These are phyloP conservation scores for Drosophila obscura DNA, from an alignment of 1,140 invertebrate genomes.

Conservation along the genomic window DNA sequence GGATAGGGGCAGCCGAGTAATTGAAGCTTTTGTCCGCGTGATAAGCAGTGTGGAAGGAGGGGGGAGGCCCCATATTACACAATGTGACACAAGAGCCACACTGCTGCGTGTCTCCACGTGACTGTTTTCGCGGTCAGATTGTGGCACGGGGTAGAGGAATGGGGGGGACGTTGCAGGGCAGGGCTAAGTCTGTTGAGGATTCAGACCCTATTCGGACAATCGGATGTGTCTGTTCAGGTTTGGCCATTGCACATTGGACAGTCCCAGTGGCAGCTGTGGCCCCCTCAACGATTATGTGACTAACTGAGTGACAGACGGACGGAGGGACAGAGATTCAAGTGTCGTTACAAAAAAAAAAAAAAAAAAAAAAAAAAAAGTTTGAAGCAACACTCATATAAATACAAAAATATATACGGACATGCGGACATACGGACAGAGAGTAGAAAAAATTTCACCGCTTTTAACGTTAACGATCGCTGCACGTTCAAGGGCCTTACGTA, in stretches of 20 bases:
- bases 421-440: constrained; percentile 26
- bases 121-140: not conserved
- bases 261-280: constrained; percentile 32
- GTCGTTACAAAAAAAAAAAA: constrained; percentile 59
- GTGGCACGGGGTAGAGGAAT: no score
- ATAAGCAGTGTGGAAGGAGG: constrained; percentile 7
- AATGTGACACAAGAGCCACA: not conserved
- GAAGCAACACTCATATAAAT: not conserved
- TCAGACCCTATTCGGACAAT: no score
- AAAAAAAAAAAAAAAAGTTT: constrained; percentile 21
- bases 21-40: constrained; percentile 13
- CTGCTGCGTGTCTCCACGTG: constrained; percentile 21
- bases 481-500: constrained; percentile 79
- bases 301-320: constrained; percentile 46
- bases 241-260: not conserved
- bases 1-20: not conserved
- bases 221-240: not conserved
- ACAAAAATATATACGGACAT: not conserved
- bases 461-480: constrained; percentile 70
- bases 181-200: not conserved
- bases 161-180: not conserved
- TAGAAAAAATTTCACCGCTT: constrained; percentile 66
- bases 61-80: constrained; percentile 7
- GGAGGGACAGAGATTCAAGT: constrained; percentile 39
- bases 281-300: constrained; percentile 55